Evolutionary conservation across 2,797 vertebrate genomes (phyloP).

Genomic region (Trachurus trachurus): DNA sequence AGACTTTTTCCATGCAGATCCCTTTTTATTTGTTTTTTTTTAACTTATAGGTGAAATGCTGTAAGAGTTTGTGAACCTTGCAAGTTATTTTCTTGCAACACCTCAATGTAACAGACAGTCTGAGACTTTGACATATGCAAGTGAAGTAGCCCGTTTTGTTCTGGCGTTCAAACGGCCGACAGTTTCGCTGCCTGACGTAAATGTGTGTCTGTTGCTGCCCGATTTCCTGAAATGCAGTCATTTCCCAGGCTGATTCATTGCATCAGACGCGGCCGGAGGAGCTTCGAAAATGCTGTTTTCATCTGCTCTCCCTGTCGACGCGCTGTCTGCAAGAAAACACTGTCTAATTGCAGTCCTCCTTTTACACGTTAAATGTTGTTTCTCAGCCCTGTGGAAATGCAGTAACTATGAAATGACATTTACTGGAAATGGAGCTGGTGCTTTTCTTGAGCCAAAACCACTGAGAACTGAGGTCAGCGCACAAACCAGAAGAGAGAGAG

Average conservation of each 20-base stretch:
- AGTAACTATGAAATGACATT: slow-evolving; percentile 84
- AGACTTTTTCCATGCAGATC: not conserved
- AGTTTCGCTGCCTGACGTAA: slow-evolving; percentile 25
- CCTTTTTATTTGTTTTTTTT: not conserved
- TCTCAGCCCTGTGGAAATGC: slow-evolving; percentile 79
- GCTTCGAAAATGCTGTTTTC: slow-evolving; percentile 48
- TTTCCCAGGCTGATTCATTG: slow-evolving; percentile 51
- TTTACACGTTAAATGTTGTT: slow-evolving; percentile 69
- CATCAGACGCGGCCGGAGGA: slow-evolving; percentile 55
- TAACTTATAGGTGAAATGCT: slow-evolving; percentile 1
- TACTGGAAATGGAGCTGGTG: slow-evolving; percentile 84
- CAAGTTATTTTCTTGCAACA: slow-evolving; percentile 20
- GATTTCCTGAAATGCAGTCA: slow-evolving; percentile 60
- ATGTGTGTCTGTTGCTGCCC: slow-evolving; percentile 24
- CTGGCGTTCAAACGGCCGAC: slow-evolving; percentile 1
- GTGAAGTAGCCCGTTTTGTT: slow-evolving; percentile 27
- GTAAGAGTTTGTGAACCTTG: not conserved
- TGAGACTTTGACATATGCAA: slow-evolving; percentile 12
- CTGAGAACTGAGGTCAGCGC: slow-evolving; percentile 82
- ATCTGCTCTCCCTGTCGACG: slow-evolving; percentile 62
- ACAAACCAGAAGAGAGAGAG: slow-evolving; percentile 59
- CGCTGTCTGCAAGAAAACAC: slow-evolving; percentile 69
- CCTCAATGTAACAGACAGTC: not conserved
- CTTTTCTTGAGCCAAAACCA: slow-evolving; percentile 78
- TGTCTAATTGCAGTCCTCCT: slow-evolving; percentile 78